Evolutionary conservation across 1,140 invertebrate species (phyloP).

Genomic region (Grapholita molesta): DNA sequence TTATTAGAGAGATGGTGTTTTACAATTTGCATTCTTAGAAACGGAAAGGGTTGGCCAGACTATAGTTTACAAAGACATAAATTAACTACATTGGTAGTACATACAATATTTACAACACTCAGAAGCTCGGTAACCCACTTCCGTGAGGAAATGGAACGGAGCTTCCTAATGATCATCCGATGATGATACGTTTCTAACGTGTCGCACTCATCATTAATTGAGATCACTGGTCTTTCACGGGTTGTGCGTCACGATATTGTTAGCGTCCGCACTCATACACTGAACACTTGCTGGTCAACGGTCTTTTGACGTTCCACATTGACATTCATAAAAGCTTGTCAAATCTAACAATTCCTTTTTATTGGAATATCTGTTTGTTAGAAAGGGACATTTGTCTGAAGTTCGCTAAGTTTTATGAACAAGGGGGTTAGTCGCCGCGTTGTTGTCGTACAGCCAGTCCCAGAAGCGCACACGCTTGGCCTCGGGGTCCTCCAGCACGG

Average conservation of each 20-base stretch:
- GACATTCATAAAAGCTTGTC: no score
- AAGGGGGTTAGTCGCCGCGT: slow-evolving; percentile 38
- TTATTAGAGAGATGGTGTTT: no score
- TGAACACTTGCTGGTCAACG: not conserved
- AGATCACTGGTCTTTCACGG: slow-evolving; percentile 12
- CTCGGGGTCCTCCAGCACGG: slow-evolving; percentile 73
- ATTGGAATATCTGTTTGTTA: no score
- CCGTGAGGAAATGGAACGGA: not conserved
- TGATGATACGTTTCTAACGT: not conserved
- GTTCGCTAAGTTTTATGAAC: no score
- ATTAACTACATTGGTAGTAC: not conserved
- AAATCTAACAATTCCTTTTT: no score
- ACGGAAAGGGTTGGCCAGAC: no score
- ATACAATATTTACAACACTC: slow-evolving; percentile 13
- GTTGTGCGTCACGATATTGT: not conserved
- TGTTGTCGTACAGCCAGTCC: slow-evolving; percentile 80
- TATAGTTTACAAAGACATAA: slow-evolving; percentile 6
- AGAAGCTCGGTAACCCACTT: slow-evolving; percentile 3
- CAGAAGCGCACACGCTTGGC: slow-evolving; percentile 77
- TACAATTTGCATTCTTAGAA: no score
- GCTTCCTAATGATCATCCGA: not conserved
- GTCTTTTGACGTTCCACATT: not conserved
- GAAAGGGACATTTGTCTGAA: no score
- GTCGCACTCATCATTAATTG: not conserved
- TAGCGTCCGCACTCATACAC: slow-evolving; percentile 4